Conservation (phyloP, 2,113 vertebrate genomes). For the Myxocyprinus asiaticus region DNA sequence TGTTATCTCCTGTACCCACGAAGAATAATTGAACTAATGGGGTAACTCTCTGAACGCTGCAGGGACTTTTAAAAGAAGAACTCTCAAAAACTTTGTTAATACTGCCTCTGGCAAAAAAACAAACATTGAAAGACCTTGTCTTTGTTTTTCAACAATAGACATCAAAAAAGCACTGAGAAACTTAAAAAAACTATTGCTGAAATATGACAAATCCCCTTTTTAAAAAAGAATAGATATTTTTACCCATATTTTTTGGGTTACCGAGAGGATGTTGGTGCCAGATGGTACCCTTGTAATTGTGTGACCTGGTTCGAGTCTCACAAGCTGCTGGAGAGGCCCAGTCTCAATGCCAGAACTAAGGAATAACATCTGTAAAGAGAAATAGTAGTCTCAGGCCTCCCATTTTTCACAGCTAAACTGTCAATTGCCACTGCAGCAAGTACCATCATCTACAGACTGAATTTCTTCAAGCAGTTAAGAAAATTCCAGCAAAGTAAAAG, state of each 20-base stretch:
- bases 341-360: slow-evolving; percentile 34
- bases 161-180: slow-evolving; percentile 69
- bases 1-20: slow-evolving; percentile 81
- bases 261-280: slow-evolving; percentile 65
- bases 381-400: slow-evolving; percentile 86
- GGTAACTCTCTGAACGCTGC: slow-evolving; percentile 90
- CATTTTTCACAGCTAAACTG: slow-evolving; percentile 72
- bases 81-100: slow-evolving; percentile 74
- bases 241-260: slow-evolving; percentile 98
- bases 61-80: slow-evolving; percentile 86
- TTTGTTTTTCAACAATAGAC: slow-evolving; percentile 64
- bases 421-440: slow-evolving; percentile 58
- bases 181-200: slow-evolving; percentile 70
- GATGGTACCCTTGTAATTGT: slow-evolving; percentile 46
- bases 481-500: slow-evolving; percentile 24
- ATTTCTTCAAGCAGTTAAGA: slow-evolving; percentile 49
- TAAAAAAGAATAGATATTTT: slow-evolving; percentile 85
- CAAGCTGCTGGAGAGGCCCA: slow-evolving; percentile 22
- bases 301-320: slow-evolving; percentile 30
- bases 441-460: slow-evolving; percentile 74
- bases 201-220: slow-evolving; percentile 89
- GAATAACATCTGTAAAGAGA: slow-evolving; percentile 72
- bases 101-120: slow-evolving; percentile 77
- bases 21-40: slow-evolving; percentile 89
- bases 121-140: slow-evolving; percentile 62